Percentiles rank a stretch among this genome's conserved stretches.
phyloP scores from a whole-genome alignment of 2,113 vertebrate genomes.

The Zootoca vivipara region DNA sequence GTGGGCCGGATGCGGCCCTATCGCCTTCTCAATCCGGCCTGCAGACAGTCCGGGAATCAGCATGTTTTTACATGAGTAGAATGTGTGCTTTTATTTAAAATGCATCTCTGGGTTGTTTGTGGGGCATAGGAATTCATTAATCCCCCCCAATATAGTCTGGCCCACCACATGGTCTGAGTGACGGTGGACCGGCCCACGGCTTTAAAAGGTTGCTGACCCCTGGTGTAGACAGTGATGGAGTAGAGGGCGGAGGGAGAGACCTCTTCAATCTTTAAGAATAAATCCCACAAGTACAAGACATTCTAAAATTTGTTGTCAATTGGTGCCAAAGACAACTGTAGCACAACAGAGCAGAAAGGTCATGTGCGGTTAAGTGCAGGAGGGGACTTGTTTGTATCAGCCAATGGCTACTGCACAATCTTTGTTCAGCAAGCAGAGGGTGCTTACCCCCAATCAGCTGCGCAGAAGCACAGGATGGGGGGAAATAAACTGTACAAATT shows the following conservation, averaged over 20 bases:
- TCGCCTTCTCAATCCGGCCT: no score
- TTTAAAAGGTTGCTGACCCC: no score
- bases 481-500: accelerated
- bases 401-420: not conserved
- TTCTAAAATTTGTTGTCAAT: not conserved
- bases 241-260: not conserved
- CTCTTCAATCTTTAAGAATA: not conserved
- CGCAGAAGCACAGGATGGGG: not conserved
- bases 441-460: not conserved
- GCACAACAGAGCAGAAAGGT: not conserved
- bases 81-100: no score
- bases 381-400: not conserved
- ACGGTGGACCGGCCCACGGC: no score
- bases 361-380: not conserved
- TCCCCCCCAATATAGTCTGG: no score
- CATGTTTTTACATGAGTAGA: no score
- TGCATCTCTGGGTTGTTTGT: no score
- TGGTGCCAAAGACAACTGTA: not conserved
- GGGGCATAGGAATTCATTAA: no score
- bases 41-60: no score
- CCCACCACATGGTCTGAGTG: no score
- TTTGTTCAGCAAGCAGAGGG: not conserved
- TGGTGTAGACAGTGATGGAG: not conserved
- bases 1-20: no score
- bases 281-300: not conserved